Percentiles rank a stretch among this genome's conserved stretches.
phyloP scores from a whole-genome alignment of 2,113 vertebrate species.

The Phycodurus eques region DNA sequence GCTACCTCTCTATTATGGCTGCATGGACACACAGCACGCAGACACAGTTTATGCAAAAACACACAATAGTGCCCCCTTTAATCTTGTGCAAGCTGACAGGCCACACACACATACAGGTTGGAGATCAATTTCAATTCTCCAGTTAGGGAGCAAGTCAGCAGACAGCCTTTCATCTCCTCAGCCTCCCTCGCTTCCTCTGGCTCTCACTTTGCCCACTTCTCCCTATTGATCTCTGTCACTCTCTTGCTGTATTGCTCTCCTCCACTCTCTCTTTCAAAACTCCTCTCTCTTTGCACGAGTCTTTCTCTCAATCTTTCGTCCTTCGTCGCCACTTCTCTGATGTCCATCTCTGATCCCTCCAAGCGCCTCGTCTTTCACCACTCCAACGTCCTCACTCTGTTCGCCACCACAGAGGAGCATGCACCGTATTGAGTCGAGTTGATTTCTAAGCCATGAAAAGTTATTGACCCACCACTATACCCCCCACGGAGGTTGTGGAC shows the following conservation, averaged over 20 bases:
- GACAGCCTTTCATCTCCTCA: slow-evolving; percentile 64
- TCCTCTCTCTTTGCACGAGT: slow-evolving; percentile 16
- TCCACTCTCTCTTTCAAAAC: slow-evolving; percentile 16
- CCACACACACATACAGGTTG: slow-evolving; percentile 15
- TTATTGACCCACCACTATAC: slow-evolving; percentile 38
- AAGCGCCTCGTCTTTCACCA: not conserved
- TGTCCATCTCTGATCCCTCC: slow-evolving; percentile 1
- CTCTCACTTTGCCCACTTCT: slow-evolving; percentile 50
- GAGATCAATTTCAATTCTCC: slow-evolving; percentile 71
- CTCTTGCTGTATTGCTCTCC: slow-evolving; percentile 34
- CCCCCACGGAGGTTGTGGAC: slow-evolving; percentile 41
- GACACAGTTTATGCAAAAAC: slow-evolving; percentile 21
- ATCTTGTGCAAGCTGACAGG: slow-evolving; percentile 22
- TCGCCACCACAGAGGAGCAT: not conserved
- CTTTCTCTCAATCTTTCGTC: slow-evolving; percentile 7
- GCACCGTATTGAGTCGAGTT: slow-evolving; percentile 44
- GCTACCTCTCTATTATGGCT: slow-evolving; percentile 9
- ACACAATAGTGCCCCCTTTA: slow-evolving; percentile 15
- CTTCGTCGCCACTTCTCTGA: slow-evolving; percentile 11
- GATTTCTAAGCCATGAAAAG: slow-evolving; percentile 52
- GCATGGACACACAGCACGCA: slow-evolving; percentile 22
- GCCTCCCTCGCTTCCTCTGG: slow-evolving; percentile 35
- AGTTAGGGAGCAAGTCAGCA: slow-evolving; percentile 59
- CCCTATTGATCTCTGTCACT: slow-evolving; percentile 56
- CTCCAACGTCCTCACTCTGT: not conserved